phyloP scores from a whole-genome alignment of 2,888 invertebrate genomes.

The Aleiodes leptofemur region DNA sequence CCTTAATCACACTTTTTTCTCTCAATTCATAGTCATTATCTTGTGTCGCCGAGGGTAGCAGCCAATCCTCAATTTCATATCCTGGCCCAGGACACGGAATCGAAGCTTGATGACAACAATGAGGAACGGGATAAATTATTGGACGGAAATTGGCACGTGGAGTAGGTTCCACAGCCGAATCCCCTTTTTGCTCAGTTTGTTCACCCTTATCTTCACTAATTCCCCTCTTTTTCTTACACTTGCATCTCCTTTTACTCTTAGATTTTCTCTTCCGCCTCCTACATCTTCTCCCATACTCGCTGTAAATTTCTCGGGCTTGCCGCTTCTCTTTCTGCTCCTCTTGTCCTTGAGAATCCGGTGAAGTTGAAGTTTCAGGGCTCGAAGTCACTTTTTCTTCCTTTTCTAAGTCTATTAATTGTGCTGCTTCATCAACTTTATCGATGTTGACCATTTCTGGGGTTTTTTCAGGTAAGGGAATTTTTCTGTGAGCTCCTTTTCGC shows the following conservation, averaged over 20 bases:
- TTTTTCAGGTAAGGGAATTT: slow-evolving; percentile 19
- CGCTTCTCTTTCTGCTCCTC: slow-evolving; percentile 14
- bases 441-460: not conserved
- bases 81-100: not conserved
- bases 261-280: slow-evolving; percentile 16
- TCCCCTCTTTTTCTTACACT: not conserved
- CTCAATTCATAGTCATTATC: too few species aligned
- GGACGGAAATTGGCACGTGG: not conserved
- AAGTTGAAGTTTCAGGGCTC: not conserved
- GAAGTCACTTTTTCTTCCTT: slow-evolving; percentile 18
- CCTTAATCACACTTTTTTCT: too few species aligned
- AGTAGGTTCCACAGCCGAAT: not conserved
- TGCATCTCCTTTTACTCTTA: not conserved
- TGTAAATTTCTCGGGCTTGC: slow-evolving; percentile 16
- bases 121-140: not conserved
- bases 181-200: not conserved
- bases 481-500: slow-evolving; percentile 2
- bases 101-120: slow-evolving; percentile 7
- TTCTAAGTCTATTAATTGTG: slow-evolving; percentile 25
- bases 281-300: slow-evolving; percentile 5
- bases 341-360: too few species aligned
- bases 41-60: not conserved
- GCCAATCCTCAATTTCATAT: slow-evolving; percentile 17
- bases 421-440: slow-evolving; percentile 12
- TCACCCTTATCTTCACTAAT: not conserved